Evolutionary conservation across 1,140 invertebrate species (phyloP).

Genomic region (Papilio helenus): DNA sequence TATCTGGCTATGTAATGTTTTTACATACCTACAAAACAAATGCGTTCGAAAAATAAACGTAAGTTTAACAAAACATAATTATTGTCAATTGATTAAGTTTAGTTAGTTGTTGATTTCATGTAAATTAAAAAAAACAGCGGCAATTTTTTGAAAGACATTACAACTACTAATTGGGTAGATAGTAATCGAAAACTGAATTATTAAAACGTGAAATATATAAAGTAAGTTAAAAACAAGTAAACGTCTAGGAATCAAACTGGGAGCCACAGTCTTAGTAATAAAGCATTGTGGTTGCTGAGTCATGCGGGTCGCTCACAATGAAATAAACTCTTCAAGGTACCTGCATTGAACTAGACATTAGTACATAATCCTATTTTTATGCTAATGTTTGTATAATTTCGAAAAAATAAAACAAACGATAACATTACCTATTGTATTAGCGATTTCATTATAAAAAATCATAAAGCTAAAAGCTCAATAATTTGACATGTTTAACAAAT

Average conservation of each 20-base stretch:
- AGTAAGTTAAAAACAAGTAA: no score
- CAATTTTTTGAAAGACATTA: no score
- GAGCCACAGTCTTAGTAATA: background rate
- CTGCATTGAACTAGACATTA: background rate
- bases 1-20: background rate
- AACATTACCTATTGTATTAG: no score
- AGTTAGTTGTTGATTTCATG: no score
- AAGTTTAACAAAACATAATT: background rate
- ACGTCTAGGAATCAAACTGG: background rate
- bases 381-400: no score
- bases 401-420: no score
- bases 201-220: no score
- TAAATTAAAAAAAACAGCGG: no score
- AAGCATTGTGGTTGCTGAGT: background rate
- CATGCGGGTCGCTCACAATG: background rate
- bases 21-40: background rate
- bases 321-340: background rate
- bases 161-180: background rate
- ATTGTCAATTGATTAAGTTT: background rate
- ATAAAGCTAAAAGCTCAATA: no score
- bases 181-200: background rate
- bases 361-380: no score
- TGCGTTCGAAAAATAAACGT: background rate
- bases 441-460: no score
- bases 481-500: no score